These are phyloP conservation scores for Gorilla gorilla DNA, from an alignment of 2,113 vertebrate species.

Conservation along the genomic window DNA sequence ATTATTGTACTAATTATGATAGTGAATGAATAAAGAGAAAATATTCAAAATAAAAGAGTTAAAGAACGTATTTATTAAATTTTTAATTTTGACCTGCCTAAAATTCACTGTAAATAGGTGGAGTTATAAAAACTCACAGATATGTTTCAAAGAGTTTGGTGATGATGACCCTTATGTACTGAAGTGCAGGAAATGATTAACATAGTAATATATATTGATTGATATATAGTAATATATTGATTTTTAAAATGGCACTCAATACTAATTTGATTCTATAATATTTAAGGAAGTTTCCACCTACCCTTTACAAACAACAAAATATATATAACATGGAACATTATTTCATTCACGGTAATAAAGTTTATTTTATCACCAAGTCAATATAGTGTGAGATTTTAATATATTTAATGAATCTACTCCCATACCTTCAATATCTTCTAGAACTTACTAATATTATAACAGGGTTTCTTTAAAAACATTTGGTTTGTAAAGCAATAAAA, in stretches of 20 bases:
- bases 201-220: slow-evolving; percentile 49
- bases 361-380: slow-evolving; percentile 8
- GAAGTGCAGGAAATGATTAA: slow-evolving; percentile 73
- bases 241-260: slow-evolving; percentile 79
- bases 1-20: slow-evolving; percentile 72
- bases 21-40: slow-evolving; percentile 61
- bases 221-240: slow-evolving; percentile 76
- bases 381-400: neutral
- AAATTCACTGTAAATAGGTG: slow-evolving; percentile 79
- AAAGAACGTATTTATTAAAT: slow-evolving; percentile 67
- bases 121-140: slow-evolving; percentile 67
- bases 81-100: slow-evolving; percentile 74
- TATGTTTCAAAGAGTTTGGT: slow-evolving; percentile 72
- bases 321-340: neutral
- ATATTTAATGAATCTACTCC: neutral
- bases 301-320: slow-evolving; percentile 74
- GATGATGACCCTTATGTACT: slow-evolving; percentile 64
- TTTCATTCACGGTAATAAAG: neutral
- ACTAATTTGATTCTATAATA: slow-evolving; percentile 77
- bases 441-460: neutral
- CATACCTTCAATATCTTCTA: neutral
- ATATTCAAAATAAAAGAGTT: neutral
- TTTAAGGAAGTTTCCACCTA: slow-evolving; percentile 60
- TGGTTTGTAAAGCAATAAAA: neutral
- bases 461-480: neutral